Conservation (phyloP, 2,113 vertebrate genomes). For the Alaudala cheleensis region DNA sequence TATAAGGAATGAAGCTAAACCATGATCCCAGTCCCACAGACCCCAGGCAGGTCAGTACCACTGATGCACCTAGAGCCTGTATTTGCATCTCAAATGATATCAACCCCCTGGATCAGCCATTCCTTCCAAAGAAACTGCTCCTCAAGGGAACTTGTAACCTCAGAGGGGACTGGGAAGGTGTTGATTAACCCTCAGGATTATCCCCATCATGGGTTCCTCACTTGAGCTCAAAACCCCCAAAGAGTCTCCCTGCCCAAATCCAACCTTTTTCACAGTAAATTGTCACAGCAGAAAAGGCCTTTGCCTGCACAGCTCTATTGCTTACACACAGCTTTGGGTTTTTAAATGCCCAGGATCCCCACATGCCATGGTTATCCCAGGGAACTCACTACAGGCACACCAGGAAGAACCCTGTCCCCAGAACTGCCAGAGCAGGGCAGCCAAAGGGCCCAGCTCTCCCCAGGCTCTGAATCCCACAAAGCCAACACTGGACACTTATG, state of each 20-base stretch:
- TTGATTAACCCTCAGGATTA: background rate
- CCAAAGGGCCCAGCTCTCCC: background rate
- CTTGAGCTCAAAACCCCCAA: background rate
- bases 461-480: background rate
- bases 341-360: background rate
- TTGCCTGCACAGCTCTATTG: background rate
- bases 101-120: background rate
- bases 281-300: background rate
- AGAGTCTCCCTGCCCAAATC: background rate
- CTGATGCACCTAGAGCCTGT: background rate
- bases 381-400: background rate
- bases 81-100: background rate
- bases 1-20: background rate
- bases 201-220: background rate
- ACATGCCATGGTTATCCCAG: background rate
- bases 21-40: background rate
- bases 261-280: background rate
- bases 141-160: background rate
- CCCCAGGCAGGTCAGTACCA: background rate
- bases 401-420: background rate
- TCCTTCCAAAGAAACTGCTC: background rate
- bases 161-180: background rate
- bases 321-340: background rate
- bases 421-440: background rate
- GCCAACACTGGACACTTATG: background rate